phyloP scores from a whole-genome alignment of 2,797 vertebrate species.

The Falco rusticolus region DNA sequence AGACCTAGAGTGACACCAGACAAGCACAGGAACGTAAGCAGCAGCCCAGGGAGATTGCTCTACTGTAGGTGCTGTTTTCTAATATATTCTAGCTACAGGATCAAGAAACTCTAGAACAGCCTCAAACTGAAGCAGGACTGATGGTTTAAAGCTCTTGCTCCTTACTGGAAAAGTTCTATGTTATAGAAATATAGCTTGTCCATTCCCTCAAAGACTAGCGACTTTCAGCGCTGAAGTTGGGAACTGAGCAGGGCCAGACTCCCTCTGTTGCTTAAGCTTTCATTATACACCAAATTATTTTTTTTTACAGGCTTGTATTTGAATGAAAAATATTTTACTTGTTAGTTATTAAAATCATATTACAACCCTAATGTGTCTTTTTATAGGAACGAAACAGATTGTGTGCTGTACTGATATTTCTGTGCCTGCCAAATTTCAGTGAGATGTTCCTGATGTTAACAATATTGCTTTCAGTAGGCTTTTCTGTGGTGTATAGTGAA shows the following conservation, averaged over 20 bases:
- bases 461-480: slow-evolving; percentile 12
- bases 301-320: not conserved
- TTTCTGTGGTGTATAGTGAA: not conserved
- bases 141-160: not conserved
- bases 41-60: not conserved
- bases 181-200: not conserved
- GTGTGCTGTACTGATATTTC: not conserved
- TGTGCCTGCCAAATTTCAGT: not conserved
- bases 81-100: not conserved
- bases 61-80: not conserved
- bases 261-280: not conserved
- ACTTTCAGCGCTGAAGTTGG: not conserved
- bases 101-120: not conserved
- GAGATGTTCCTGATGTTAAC: not conserved
- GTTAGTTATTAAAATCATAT: not conserved
- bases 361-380: not conserved
- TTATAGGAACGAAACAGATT: not conserved
- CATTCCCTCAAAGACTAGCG: not conserved
- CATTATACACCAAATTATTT: not conserved
- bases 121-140: not conserved
- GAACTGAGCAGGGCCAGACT: not conserved
- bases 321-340: not conserved
- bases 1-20: not conserved
- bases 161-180: not conserved
- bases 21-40: not conserved